phyloP scores from a whole-genome alignment of 23 tunicate species.

The Oikopleura vanhoeffeni region DNA sequence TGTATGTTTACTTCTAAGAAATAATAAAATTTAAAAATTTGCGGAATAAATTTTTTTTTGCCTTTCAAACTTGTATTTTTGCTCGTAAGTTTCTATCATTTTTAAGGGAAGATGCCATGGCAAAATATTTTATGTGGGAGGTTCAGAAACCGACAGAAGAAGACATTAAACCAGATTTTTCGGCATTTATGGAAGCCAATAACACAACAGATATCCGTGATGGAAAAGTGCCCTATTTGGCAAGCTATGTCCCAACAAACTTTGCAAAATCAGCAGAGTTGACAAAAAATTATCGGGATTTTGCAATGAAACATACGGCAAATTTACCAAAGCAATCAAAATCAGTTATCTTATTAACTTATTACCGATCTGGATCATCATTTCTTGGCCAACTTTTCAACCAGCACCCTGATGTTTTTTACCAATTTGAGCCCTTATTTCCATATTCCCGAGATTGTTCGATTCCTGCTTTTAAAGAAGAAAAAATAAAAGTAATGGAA shows the following conservation, averaged over 20 bases:
- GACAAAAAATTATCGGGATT: neutral
- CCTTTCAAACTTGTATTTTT: too few relatives aligned
- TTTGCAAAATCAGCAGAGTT: neutral
- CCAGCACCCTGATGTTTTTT: conserved; percentile 11
- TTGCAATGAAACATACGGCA: neutral
- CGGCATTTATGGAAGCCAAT: neutral
- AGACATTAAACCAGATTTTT: neutral
- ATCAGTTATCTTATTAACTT: conserved; percentile 19
- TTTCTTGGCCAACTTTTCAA: conserved; percentile 15
- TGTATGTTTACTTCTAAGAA: too few relatives aligned
- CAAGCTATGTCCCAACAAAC: neutral
- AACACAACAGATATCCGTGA: neutral
- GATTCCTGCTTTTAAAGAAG: neutral
- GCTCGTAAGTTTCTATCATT: too few relatives aligned
- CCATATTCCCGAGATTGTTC: conserved; percentile 6
- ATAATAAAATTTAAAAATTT: too few relatives aligned
- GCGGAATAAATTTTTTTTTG: too few relatives aligned
- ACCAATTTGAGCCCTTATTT: conserved; percentile 12
- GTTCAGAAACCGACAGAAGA: neutral
- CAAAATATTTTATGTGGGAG: conserved; percentile 8
- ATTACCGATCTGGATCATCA: neutral
- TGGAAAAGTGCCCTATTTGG: conserved; percentile 1
- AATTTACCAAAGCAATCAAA: neutral
- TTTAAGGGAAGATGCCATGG: too few relatives aligned
- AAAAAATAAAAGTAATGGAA: neutral